These are phyloP conservation scores for Tinea semifulvella DNA, from an alignment of 2,888 invertebrate genomes.

Conservation along the genomic window DNA sequence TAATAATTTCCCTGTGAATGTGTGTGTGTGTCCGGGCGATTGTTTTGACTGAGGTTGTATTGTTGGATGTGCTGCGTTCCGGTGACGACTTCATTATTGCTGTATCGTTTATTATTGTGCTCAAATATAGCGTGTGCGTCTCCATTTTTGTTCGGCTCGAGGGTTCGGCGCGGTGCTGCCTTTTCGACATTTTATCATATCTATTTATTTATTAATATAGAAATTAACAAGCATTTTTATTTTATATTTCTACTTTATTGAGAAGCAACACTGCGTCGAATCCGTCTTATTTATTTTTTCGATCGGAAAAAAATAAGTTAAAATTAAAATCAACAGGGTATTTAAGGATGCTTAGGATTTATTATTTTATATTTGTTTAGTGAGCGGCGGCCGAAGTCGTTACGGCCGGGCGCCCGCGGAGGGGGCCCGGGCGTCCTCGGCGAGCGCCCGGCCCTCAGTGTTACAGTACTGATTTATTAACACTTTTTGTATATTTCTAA, in stretches of 20 bases:
- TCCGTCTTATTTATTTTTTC: slow-evolving; percentile 14
- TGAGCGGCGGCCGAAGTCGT: slow-evolving; percentile 21
- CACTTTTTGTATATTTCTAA: not conserved
- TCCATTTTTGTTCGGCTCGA: no score
- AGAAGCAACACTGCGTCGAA: not conserved
- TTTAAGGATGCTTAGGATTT: slow-evolving; percentile 64
- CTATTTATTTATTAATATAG: no score
- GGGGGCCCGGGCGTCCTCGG: not conserved
- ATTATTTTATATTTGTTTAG: slow-evolving; percentile 60
- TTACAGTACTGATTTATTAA: slow-evolving; percentile 26
- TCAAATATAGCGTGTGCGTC: no score
- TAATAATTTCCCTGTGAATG: no score
- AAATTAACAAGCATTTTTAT: not conserved
- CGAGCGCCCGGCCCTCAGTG: no score
- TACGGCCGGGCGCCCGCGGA: not conserved
- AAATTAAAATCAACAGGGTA: slow-evolving; percentile 62
- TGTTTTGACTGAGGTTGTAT: no score
- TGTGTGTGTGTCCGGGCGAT: no score
- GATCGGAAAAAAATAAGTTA: slow-evolving; percentile 19
- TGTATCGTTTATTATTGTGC: no score
- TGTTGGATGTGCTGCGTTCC: no score
- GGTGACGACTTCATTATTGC: no score
- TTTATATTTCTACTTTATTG: not conserved
- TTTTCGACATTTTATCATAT: no score
- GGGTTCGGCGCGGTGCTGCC: no score